Evolutionary conservation across 2,113 vertebrate genomes (phyloP), one percentile per base, ranked within the genome.

Genomic region (Ptychochromis oligacanthus): DNA sequence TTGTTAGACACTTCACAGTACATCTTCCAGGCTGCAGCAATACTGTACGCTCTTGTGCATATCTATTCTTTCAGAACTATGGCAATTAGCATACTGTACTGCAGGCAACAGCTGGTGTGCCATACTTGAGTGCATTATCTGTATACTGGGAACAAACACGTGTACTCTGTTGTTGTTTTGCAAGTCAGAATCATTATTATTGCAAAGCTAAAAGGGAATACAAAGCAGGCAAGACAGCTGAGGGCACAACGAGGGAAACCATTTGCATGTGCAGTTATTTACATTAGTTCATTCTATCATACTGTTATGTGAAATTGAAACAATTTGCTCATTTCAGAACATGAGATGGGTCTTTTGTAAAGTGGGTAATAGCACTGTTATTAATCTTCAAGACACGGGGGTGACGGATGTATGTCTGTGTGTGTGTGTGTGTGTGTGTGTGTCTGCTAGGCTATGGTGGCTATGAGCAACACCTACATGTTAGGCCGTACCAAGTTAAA

Each of bases 11-110:
- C 77, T 72, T 14, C 64, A 54, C 70, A 79, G 28, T 59, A 11
- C 64, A 72, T 64, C 55, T 70, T 40, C 10, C 38, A 64, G 57
- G 38, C 74, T 64, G 61, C 80, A 43, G 34, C 85, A 59, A 54
- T 61, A 80, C 82, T 70, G 82, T 74, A 81, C 34, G 61, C 57
- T 80, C 22, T 77, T 86, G 64, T 85, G 79, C 67, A 62, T 55
- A 87, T 78, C 67, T 74, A 60, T 74, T 80, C 72, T 75, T 85
- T 89, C 86, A 90, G 80, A 92, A 86, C 52, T 83, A 26, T 61
- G 49, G 38, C 55, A 92, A 93, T 94, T 94, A 92, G 87, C 89
- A 92, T 86, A 90, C 90, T 86, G 85, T 91, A 90, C 92, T 87
- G 84, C 85, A 87, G 87, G 85, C 90, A 92, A 88, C 92, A 93